phyloP scores from a whole-genome alignment of 37 sponge, comb jelly and placozoan genomes.

The Haliclona indistincta region DNA sequence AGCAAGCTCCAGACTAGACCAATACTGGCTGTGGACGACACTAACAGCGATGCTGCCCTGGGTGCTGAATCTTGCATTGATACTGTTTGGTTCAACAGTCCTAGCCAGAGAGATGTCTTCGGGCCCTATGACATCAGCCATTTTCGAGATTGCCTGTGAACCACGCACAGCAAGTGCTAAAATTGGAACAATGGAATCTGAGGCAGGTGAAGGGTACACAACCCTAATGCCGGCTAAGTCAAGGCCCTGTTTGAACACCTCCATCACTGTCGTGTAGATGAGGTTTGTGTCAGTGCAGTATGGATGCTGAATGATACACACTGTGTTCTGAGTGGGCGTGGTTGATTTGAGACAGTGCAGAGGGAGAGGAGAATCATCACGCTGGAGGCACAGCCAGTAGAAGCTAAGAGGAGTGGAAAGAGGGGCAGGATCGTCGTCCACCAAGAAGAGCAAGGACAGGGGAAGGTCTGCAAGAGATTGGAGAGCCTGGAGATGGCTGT shows the following conservation, averaged over 20 bases:
- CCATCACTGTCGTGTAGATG: constrained; percentile 14
- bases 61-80: constrained; percentile 45
- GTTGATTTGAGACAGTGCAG: neutral
- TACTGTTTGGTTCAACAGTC: constrained; percentile 65
- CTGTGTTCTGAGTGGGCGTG: constrained; percentile 12
- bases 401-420: constrained; percentile 60
- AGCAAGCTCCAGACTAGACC: constrained; percentile 27
- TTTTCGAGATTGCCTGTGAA: constrained; percentile 40
- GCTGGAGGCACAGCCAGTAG: constrained; percentile 40
- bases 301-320: neutral
- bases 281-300: neutral
- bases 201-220: constrained; percentile 10
- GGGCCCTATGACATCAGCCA: constrained; percentile 67
- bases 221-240: constrained; percentile 61
- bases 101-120: constrained; percentile 45
- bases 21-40: constrained; percentile 32
- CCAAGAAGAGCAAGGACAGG: constrained; percentile 13
- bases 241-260: constrained; percentile 18
- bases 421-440: constrained; percentile 33
- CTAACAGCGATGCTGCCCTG: neutral
- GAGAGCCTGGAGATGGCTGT: neutral
- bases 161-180: constrained; percentile 66
- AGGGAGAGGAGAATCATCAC: neutral
- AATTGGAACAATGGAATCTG: neutral
- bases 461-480: constrained; percentile 12